These are phyloP conservation scores for Lepilemur ruficaudatus DNA, from an alignment of 2,797 vertebrate species.

Conservation along the genomic window DNA sequence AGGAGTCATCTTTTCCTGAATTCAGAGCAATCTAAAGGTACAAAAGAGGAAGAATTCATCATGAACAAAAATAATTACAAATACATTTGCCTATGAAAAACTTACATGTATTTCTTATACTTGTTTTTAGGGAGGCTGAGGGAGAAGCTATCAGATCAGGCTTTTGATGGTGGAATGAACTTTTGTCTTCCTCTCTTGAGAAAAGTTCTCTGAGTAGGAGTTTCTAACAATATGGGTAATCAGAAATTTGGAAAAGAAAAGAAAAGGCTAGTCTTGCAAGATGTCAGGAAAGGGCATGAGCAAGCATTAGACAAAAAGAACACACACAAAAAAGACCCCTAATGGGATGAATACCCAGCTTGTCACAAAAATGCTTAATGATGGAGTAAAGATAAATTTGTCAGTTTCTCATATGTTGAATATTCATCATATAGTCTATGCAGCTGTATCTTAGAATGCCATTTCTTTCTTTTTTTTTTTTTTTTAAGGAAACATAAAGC, in stretches of 20 bases:
- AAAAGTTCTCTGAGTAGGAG: conserved; percentile 53
- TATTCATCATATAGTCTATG: conserved; percentile 76
- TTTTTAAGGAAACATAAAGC: conserved; percentile 55
- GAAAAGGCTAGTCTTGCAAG: conserved; percentile 58
- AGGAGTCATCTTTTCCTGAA: not conserved
- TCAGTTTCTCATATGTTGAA: conserved; percentile 74
- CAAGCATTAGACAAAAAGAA: conserved; percentile 68
- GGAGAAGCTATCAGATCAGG: not conserved
- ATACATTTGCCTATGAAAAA: not conserved
- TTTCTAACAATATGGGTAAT: conserved; percentile 70
- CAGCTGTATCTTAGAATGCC: conserved; percentile 81
- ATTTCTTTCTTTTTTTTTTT: not conserved
- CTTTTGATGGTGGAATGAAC: conserved; percentile 29
- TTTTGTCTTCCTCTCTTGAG: conserved; percentile 60
- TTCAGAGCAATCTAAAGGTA: not conserved
- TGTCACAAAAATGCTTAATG: conserved; percentile 76
- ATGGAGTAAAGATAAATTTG: conserved; percentile 75
- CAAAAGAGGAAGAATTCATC: not conserved
- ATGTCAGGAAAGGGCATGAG: conserved; percentile 66
- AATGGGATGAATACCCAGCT: conserved; percentile 69
- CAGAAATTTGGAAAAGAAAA: conserved; percentile 68
- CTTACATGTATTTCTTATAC: not conserved
- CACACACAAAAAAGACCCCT: conserved; percentile 51
- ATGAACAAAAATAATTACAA: conserved; percentile 1
- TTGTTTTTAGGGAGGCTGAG: not conserved